These are phyloP conservation scores for Athetis lepigone DNA, from an alignment of 2,888 invertebrate genomes.

Conservation along the genomic window DNA sequence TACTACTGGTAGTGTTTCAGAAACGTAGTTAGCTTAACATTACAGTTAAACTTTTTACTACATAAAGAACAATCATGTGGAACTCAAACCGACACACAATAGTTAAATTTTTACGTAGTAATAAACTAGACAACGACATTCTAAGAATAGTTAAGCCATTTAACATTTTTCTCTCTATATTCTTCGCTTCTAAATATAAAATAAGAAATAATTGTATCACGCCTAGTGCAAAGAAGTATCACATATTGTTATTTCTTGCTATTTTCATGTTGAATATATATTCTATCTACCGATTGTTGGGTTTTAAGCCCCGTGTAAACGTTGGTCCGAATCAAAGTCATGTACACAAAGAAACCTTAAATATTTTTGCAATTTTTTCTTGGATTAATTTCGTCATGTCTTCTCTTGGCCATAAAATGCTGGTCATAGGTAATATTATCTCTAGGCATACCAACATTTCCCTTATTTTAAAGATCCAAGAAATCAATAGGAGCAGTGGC, in stretches of 20 bases:
- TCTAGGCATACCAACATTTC: not conserved
- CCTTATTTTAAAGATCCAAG: constrained; percentile 5
- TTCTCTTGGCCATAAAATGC: not conserved
- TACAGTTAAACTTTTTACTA: not conserved
- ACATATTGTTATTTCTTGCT: not conserved
- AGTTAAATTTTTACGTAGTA: not conserved
- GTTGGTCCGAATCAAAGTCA: too few relatives aligned
- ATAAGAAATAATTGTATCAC: not conserved
- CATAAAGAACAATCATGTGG: not conserved
- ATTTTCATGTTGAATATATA: not conserved
- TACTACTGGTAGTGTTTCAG: too few relatives aligned
- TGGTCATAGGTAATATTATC: not conserved
- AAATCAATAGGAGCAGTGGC: not conserved
- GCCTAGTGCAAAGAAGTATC: not conserved
- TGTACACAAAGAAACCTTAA: too few relatives aligned
- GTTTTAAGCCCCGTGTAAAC: not conserved
- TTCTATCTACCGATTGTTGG: not conserved
- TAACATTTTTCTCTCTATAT: not conserved
- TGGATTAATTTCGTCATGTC: not conserved
- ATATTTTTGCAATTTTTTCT: too few relatives aligned
- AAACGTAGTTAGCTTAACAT: too few relatives aligned
- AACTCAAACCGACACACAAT: too few relatives aligned
- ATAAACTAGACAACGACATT: not conserved
- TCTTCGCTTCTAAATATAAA: constrained; percentile 1
- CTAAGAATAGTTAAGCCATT: not conserved